Percentiles rank a stretch among this genome's conserved stretches.
Evolutionary conservation across 2,113 vertebrate genomes (phyloP).

Genomic region (Platysternon megacephalum): DNA sequence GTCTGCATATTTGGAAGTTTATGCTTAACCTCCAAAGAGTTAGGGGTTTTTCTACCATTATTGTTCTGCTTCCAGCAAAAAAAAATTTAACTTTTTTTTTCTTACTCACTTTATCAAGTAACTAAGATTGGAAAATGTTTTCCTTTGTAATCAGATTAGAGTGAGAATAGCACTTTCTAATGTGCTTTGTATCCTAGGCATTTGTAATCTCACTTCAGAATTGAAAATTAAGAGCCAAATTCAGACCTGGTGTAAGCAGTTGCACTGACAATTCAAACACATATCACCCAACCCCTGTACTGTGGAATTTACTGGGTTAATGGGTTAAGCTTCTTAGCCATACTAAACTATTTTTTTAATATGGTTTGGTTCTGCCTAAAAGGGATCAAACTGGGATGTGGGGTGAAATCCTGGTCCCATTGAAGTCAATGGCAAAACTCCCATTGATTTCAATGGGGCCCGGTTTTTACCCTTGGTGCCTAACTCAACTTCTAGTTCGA

Average conservation of each 20-base stretch:
- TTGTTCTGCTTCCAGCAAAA: background rate
- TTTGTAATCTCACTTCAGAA: background rate
- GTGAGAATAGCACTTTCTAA: background rate
- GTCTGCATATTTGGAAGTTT: background rate
- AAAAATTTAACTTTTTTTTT: background rate
- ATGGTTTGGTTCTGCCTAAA: background rate
- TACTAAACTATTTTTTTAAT: background rate
- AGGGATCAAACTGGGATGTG: background rate
- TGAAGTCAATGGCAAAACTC: background rate
- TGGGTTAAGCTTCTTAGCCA: fast-evolving
- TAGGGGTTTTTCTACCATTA: background rate
- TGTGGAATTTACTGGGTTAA: background rate
- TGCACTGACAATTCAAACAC: background rate
- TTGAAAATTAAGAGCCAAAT: background rate
- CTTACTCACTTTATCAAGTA: background rate
- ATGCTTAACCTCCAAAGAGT: background rate
- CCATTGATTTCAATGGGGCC: background rate
- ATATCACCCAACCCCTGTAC: background rate
- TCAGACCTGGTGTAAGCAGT: background rate
- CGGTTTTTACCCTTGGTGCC: background rate
- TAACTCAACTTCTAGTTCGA: background rate
- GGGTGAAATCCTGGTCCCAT: background rate
- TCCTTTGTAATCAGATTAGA: background rate
- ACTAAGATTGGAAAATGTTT: background rate
- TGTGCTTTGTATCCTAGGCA: background rate